These are phyloP conservation scores for Myotis findleyi DNA, from an alignment of 2,797 vertebrate species.

Conservation along the genomic window DNA sequence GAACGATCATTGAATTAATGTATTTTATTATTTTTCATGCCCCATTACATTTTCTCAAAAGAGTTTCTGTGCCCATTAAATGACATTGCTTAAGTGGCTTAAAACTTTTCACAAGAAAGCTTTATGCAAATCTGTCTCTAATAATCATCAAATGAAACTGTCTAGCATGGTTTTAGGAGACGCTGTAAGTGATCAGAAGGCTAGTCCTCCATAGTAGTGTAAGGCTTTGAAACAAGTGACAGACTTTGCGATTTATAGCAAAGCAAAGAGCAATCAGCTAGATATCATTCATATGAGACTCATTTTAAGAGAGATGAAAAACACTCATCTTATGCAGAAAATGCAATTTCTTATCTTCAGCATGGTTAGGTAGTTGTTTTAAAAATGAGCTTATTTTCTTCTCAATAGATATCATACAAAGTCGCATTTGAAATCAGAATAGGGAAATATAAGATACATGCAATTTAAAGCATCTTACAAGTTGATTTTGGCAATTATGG, in stretches of 20 bases:
- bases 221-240: conserved; percentile 49
- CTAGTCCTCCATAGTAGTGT: neutral
- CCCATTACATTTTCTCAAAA: conserved; percentile 75
- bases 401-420: conserved; percentile 53
- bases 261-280: conserved; percentile 30
- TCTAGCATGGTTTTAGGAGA: conserved; percentile 16
- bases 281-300: conserved; percentile 47
- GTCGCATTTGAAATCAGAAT: conserved; percentile 63
- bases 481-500: conserved; percentile 54
- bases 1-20: conserved; percentile 70
- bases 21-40: conserved; percentile 77
- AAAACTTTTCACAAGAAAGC: conserved; percentile 71
- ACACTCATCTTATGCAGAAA: conserved; percentile 56
- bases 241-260: conserved; percentile 55
- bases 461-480: conserved; percentile 61
- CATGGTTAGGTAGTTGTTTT: conserved; percentile 67
- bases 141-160: conserved; percentile 67
- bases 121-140: conserved; percentile 60
- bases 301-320: conserved; percentile 56
- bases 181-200: neutral
- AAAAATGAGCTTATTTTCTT: conserved; percentile 75
- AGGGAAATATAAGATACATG: conserved; percentile 49
- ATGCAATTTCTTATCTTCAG: conserved; percentile 47
- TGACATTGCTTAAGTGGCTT: conserved; percentile 69
- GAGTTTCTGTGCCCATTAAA: conserved; percentile 65